Conservation (phyloP, 2,797 vertebrate genomes). For the Luscinia luscinia region DNA sequence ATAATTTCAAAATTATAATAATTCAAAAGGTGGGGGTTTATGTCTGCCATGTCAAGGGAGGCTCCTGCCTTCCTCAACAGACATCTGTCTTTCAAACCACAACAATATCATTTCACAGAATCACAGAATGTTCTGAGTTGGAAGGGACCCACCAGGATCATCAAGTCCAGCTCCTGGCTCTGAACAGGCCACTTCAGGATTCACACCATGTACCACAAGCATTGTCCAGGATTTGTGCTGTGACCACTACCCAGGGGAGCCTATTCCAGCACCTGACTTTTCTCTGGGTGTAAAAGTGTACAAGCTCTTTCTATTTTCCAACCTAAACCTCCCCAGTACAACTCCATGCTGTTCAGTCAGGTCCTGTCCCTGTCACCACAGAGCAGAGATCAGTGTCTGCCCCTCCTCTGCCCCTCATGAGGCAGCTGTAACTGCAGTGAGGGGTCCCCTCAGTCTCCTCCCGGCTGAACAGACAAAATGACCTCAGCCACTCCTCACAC, state of each 20-base stretch:
- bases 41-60: too few relatives aligned
- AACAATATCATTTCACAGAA: too few relatives aligned
- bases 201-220: neutral
- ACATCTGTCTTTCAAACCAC: too few relatives aligned
- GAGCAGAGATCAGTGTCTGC: neutral
- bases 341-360: fast-evolving
- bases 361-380: neutral
- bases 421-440: fast-evolving
- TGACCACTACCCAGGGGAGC: neutral
- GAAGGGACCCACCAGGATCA: neutral
- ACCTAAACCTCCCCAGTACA: neutral
- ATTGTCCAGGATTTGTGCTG: neutral
- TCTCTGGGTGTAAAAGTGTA: too few relatives aligned
- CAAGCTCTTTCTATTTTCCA: neutral
- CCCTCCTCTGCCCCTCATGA: fast-evolving
- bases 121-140: neutral
- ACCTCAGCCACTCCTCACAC: neutral
- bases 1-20: too few relatives aligned
- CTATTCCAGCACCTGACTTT: neutral
- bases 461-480: neutral
- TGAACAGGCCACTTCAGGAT: neutral
- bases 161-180: fast-evolving
- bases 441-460: neutral
- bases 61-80: too few relatives aligned
- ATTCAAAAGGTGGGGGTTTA: too few relatives aligned